Percentiles rank a stretch among this genome's conserved stretches.
Conservation (phyloP, 1,140 invertebrate genomes). For the Oscheius sp. region DNA sequence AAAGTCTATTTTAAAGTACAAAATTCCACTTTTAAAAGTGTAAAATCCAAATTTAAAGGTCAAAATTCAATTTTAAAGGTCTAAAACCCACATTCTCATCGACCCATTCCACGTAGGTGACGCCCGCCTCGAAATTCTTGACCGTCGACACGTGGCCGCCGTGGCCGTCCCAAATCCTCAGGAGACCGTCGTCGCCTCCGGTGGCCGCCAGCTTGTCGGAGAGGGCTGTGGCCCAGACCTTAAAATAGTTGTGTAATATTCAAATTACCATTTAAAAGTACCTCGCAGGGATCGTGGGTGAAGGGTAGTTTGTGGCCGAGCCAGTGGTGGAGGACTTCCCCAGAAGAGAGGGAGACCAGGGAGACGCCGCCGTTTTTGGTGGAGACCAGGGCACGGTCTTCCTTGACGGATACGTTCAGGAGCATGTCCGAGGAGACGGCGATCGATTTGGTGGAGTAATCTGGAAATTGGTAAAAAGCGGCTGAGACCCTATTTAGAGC, state of each 20-base stretch:
- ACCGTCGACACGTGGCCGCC: background rate
- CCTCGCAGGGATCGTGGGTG: constrained; percentile 33
- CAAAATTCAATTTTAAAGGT: background rate
- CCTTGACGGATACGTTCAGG: background rate
- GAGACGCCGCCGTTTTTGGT: constrained; percentile 12
- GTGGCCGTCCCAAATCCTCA: constrained; percentile 34
- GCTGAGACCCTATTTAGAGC: too few species aligned
- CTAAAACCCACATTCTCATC: constrained; percentile 4
- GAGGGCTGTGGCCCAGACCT: constrained; percentile 29
- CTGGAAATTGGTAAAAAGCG: too few species aligned
- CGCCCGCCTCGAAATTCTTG: constrained; percentile 40
- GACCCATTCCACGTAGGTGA: constrained; percentile 20
- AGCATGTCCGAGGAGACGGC: background rate
- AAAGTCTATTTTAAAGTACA: too few species aligned
- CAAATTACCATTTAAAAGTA: constrained; percentile 11
- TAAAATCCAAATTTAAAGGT: background rate
- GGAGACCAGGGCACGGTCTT: background rate
- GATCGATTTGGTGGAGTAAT: background rate
- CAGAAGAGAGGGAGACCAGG: constrained; percentile 10
- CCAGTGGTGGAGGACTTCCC: constrained; percentile 4
- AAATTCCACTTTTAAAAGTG: background rate
- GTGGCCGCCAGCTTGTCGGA: constrained; percentile 22
- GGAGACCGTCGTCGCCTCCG: constrained; percentile 23
- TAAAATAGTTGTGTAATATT: background rate
- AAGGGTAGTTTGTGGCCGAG: constrained; percentile 25